phyloP scores from a whole-genome alignment of 2,797 vertebrate species.

The Pangasius larnaudii region DNA sequence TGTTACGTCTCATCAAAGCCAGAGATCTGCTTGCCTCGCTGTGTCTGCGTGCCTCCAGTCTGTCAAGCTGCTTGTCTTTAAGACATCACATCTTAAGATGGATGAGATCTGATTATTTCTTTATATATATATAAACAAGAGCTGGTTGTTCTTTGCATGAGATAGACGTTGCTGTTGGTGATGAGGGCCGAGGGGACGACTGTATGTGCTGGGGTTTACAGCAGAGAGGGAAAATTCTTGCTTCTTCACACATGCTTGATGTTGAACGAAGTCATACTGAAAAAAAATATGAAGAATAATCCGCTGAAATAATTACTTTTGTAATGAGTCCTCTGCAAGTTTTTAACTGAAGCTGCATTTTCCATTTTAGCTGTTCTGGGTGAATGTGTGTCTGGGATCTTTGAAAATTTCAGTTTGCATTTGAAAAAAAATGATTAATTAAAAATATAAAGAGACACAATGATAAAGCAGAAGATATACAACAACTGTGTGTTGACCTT shows the following conservation, averaged over 20 bases:
- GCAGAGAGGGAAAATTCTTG: neutral
- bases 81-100: conserved; percentile 71
- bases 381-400: neutral
- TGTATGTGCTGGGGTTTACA: neutral
- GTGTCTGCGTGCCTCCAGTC: conserved; percentile 73
- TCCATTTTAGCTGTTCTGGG: neutral
- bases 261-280: neutral
- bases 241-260: neutral
- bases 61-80: conserved; percentile 76
- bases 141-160: neutral
- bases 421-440: neutral
- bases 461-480: neutral
- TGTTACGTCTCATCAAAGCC: conserved; percentile 82
- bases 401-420: neutral
- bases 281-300: neutral
- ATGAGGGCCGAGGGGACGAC: neutral
- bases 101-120: conserved; percentile 71
- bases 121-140: conserved; percentile 12
- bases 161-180: neutral
- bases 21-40: conserved; percentile 74
- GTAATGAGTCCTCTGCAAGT: neutral
- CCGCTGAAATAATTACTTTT: neutral
- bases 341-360: neutral
- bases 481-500: neutral
- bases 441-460: neutral